Percentiles rank a stretch among this genome's conserved stretches.
Conservation (phyloP, 64 coral and sea anemone species). For the Montipora sp. region DNA sequence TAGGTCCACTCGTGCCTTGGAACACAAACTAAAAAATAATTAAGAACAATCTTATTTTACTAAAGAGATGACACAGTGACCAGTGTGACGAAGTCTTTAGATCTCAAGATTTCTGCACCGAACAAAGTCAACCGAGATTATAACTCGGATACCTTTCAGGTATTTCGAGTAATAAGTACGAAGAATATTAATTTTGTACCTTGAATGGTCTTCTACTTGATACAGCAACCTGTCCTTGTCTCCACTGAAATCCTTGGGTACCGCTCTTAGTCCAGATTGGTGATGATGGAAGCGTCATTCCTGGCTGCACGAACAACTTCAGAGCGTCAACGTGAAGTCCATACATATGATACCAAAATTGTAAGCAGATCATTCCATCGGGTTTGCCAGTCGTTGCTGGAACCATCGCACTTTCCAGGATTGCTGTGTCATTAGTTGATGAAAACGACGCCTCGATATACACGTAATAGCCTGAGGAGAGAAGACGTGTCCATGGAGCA, state of each 20-base stretch:
- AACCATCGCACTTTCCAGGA: conserved; percentile 64
- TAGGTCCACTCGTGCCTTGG: conserved; percentile 74
- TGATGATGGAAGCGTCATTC: conserved; percentile 33
- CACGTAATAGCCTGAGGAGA: conserved; percentile 79
- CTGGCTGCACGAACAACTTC: conserved; percentile 65
- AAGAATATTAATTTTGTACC: conserved; percentile 10
- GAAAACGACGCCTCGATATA: conserved; percentile 89
- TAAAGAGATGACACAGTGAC: no score
- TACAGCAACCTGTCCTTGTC: conserved; percentile 72
- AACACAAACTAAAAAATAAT: conserved; percentile 66
- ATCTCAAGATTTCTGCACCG: no score
- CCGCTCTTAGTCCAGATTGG: conserved; percentile 82
- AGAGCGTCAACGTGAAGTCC: conserved; percentile 88
- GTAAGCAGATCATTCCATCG: conserved; percentile 70
- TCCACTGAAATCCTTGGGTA: conserved; percentile 88
- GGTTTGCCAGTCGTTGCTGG: conserved; percentile 65
- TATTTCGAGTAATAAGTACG: no score
- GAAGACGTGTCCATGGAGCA: not conserved
- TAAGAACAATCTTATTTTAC: no score
- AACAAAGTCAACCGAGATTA: no score
- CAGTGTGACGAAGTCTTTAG: no score
- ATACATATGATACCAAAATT: conserved; percentile 99
- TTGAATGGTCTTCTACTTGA: conserved; percentile 51
- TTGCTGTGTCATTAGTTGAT: conserved; percentile 73
- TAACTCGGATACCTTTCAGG: no score